These are phyloP conservation scores for Aptenodytes forsteri DNA, from an alignment of 2,113 vertebrate species.

Conservation along the genomic window DNA sequence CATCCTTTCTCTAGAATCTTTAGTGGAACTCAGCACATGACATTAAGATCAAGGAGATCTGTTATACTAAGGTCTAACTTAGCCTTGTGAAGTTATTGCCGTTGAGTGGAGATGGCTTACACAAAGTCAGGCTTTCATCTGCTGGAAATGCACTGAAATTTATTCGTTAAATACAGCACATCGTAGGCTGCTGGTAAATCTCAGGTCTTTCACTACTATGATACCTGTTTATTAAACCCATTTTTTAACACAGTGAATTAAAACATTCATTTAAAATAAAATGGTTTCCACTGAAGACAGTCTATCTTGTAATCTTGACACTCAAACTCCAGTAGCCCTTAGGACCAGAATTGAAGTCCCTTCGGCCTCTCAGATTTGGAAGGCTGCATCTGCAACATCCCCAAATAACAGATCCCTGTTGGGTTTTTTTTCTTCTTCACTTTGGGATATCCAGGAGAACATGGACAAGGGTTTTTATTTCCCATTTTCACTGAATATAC, in stretches of 20 bases:
- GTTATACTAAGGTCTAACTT: background rate
- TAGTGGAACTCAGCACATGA: background rate
- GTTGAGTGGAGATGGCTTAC: background rate
- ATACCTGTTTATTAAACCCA: background rate
- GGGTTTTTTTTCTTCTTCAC: background rate
- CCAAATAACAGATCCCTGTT: background rate
- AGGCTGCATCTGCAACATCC: background rate
- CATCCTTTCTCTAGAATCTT: background rate
- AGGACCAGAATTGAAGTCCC: background rate
- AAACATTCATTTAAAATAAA: background rate
- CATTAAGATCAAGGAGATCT: background rate
- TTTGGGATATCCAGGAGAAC: background rate
- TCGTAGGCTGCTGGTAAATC: background rate
- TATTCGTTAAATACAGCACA: background rate
- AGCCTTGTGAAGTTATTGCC: background rate
- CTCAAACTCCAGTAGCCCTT: background rate
- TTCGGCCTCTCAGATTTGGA: background rate
- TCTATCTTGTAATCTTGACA: background rate
- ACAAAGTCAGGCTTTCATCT: background rate
- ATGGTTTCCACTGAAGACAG: background rate
- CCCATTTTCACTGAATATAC: constrained; percentile 13
- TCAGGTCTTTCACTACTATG: background rate
- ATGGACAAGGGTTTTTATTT: background rate
- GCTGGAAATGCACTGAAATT: background rate
- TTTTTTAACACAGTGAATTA: background rate